Percentiles rank a stretch among this genome's conserved stretches.
These are phyloP conservation scores for Petrolisthes cinctipes DNA, from an alignment of 2,888 invertebrate genomes.

Conservation along the genomic window DNA sequence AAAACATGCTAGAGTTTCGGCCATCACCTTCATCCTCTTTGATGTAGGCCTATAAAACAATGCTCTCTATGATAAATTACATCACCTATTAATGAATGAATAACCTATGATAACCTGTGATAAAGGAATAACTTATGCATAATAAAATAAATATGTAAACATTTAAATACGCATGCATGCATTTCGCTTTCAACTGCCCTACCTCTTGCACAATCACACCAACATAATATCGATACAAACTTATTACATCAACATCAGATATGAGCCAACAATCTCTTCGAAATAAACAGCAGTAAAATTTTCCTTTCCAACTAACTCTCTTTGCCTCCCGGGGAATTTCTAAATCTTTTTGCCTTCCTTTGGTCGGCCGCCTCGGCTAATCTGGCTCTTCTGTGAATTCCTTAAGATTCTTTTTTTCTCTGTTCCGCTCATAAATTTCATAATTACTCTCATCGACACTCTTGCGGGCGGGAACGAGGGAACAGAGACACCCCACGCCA, in stretches of 20 bases:
- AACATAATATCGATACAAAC: conserved; percentile 13
- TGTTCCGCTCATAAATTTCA: conserved; percentile 59
- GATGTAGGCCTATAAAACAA: no score
- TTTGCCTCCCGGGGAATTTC: conserved; percentile 2
- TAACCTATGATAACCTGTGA: no score
- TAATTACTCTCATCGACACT: conserved; percentile 59
- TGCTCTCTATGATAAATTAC: no score
- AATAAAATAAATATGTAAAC: no score
- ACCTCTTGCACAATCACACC: not conserved
- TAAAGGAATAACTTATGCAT: no score
- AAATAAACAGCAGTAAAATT: conserved; percentile 44
- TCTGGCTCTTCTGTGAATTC: conserved; percentile 57
- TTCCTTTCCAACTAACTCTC: conserved; percentile 6
- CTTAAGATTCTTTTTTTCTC: conserved; percentile 57
- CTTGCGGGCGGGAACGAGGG: conserved; percentile 23
- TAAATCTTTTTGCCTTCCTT: conserved; percentile 42
- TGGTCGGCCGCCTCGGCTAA: conserved; percentile 51
- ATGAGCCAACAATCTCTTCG: conserved; percentile 27
- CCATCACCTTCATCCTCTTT: no score
- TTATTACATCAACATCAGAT: conserved; percentile 46
- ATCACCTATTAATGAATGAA: no score
- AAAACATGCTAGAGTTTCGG: no score
- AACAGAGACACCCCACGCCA: conserved; percentile 43
- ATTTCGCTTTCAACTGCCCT: no score
- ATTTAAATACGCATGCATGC: no score